Evolutionary conservation across 2,113 vertebrate species (phyloP).

Genomic region (Dryoscopus gambensis): DNA sequence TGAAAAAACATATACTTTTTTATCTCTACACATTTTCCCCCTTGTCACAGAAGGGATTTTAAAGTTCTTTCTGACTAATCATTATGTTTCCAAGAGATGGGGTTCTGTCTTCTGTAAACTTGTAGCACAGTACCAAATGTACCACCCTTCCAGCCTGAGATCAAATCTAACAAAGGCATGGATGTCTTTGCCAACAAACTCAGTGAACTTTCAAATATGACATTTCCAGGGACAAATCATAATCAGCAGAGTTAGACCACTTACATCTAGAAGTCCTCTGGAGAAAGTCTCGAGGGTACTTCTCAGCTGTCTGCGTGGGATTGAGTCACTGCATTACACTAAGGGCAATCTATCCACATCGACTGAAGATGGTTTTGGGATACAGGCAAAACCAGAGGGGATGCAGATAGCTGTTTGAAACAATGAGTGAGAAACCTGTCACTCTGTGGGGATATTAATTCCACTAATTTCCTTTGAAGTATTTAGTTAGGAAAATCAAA

Average conservation of each 20-base stretch:
- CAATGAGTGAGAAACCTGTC: neutral
- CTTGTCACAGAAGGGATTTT: neutral
- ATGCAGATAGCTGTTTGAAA: neutral
- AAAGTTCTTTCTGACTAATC: neutral
- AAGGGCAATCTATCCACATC: neutral
- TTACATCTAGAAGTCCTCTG: neutral
- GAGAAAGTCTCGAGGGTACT: neutral
- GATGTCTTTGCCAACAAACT: neutral
- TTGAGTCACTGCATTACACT: neutral
- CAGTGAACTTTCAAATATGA: conserved; percentile 47
- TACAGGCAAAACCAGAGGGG: neutral
- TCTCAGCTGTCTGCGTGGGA: neutral
- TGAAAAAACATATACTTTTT: neutral
- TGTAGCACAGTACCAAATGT: neutral
- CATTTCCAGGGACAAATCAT: conserved; percentile 16
- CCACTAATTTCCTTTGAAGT: neutral
- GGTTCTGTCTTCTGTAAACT: neutral
- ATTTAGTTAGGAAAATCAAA: conserved; percentile 3
- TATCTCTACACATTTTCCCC: neutral
- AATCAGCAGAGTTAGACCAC: neutral
- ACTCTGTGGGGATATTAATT: neutral
- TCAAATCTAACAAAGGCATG: neutral
- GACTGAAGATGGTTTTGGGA: neutral
- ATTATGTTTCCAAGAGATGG: neutral
- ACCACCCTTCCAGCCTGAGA: neutral